A percentile compares a stretch with the other conserved stretches of the same genome.
Evolutionary conservation across 2,888 invertebrate species (phyloP).

Genomic region (Epinotia brunnichana): DNA sequence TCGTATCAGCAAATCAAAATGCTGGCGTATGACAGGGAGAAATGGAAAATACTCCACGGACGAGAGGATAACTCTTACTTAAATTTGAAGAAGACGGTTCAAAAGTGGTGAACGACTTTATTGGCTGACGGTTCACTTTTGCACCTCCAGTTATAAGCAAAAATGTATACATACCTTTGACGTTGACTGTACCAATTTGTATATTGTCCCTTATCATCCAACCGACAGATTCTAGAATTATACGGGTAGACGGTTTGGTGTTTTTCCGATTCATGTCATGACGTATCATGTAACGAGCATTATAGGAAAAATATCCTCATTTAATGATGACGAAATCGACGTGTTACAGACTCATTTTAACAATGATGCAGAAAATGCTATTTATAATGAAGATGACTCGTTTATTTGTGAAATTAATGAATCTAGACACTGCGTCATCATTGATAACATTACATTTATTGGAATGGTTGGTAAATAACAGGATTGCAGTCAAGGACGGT

Average conservation of each 20-base stretch:
- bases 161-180: neutral
- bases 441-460: too few relatives aligned
- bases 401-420: neutral
- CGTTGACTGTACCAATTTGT: constrained; percentile 11
- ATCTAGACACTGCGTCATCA: neutral
- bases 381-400: constrained; percentile 10
- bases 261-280: too few relatives aligned
- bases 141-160: neutral
- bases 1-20: too few relatives aligned
- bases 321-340: neutral
- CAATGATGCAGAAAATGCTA: neutral
- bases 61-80: too few relatives aligned
- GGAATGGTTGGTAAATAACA: neutral
- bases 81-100: too few relatives aligned
- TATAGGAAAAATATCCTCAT: neutral
- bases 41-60: too few relatives aligned
- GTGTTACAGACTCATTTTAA: neutral
- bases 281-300: neutral
- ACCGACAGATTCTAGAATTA: neutral
- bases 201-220: constrained; percentile 15
- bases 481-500: neutral
- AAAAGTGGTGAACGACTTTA: too few relatives aligned
- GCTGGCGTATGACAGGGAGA: too few relatives aligned
- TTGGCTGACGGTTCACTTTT: neutral
- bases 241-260: constrained; percentile 18